Evolutionary conservation across 1,140 invertebrate species (phyloP).

Genomic region (Melitaea cinxia): DNA sequence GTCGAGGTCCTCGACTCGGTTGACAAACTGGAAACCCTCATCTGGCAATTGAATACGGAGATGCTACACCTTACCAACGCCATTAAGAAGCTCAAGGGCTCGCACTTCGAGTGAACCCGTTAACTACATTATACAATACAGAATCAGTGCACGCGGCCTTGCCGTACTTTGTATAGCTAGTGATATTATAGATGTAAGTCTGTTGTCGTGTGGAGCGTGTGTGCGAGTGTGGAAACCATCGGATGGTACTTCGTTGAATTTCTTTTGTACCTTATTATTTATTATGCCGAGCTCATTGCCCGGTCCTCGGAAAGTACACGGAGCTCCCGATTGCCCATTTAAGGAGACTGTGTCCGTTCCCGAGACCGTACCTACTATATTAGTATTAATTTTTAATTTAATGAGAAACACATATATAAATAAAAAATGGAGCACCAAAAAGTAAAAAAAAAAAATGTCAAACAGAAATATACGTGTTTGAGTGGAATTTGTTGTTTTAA

Average conservation of each 20-base stretch:
- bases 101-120: slow-evolving; percentile 78
- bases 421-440: slow-evolving; percentile 80
- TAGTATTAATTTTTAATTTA: slow-evolving; percentile 79
- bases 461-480: slow-evolving; percentile 77
- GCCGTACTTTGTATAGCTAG: slow-evolving; percentile 76
- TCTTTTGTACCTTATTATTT: slow-evolving; percentile 80
- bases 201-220: slow-evolving; percentile 68
- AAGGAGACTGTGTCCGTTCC: slow-evolving; percentile 57
- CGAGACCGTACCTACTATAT: slow-evolving; percentile 67
- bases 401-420: slow-evolving; percentile 66
- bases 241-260: slow-evolving; percentile 74
- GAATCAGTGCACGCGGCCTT: slow-evolving; percentile 66
- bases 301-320: slow-evolving; percentile 59
- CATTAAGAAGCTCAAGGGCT: slow-evolving; percentile 88
- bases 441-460: slow-evolving; percentile 64
- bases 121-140: slow-evolving; percentile 47
- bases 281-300: slow-evolving; percentile 79
- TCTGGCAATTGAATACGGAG: slow-evolving; percentile 91
- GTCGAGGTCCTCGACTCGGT: slow-evolving; percentile 96
- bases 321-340: slow-evolving; percentile 74
- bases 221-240: slow-evolving; percentile 68
- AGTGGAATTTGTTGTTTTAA: slow-evolving; percentile 63
- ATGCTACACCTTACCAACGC: slow-evolving; percentile 92
- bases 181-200: slow-evolving; percentile 77
- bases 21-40: slow-evolving; percentile 89